Conservation (phyloP, 2,797 vertebrate species). For the Vespertilio murinus region DNA sequence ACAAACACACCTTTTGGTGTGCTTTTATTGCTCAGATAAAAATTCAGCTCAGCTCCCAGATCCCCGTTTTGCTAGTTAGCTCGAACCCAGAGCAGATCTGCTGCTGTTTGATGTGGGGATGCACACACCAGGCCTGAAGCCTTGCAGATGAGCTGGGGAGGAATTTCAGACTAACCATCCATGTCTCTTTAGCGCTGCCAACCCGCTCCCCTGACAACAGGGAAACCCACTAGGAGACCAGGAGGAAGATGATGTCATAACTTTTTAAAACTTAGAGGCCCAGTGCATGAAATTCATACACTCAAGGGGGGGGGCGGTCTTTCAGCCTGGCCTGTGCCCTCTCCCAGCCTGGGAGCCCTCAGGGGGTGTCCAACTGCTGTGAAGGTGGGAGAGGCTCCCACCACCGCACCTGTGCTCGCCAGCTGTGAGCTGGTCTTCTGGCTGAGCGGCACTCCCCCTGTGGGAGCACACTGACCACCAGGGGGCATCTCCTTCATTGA, state of each 20-base stretch:
- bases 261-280: background rate
- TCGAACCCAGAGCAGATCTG: background rate
- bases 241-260: background rate
- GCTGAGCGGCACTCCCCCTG: too few species aligned
- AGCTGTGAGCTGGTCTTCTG: too few species aligned
- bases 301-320: too few species aligned
- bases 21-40: background rate
- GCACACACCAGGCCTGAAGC: background rate
- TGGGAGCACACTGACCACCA: too few species aligned
- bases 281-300: too few species aligned
- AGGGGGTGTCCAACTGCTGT: accelerated
- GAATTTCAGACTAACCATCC: background rate
- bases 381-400: too few species aligned
- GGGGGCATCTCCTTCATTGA: too few species aligned
- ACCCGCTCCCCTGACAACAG: accelerated
- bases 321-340: too few species aligned
- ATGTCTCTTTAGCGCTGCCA: accelerated
- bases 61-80: too few species aligned
- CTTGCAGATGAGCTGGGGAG: background rate
- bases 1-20: accelerated
- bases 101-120: accelerated
- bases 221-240: background rate
- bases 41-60: background rate
- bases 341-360: too few species aligned
- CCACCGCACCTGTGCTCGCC: too few species aligned